Evolutionary conservation across 2,113 vertebrate genomes (phyloP), one percentile per base, ranked within the genome.

Genomic region (Andinoacara biseriatus): DNA sequence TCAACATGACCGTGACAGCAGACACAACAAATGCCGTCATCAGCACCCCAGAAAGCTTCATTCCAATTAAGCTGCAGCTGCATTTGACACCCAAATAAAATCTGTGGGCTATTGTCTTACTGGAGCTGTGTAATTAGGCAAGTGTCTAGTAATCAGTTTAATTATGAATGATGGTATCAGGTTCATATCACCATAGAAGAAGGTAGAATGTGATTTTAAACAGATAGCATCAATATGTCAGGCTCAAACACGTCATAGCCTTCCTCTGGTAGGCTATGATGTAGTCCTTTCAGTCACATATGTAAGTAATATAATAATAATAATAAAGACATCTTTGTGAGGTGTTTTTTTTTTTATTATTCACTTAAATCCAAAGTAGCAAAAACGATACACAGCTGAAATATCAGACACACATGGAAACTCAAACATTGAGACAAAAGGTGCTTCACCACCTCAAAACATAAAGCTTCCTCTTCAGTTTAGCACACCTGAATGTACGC

Each of bases 371-470:
- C 65, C 86, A 94, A 90, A 67, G 90, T 89, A 93, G 88, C 90
- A 95, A 89, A 95, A 96, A 93, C 43, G 46, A 93, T 91, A 94
- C 90, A 93, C 88, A 88, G 80, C 80, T 91, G 89, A 94, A 92
- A 94, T 86, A 89, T 85, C 80, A 87, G 78, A 93, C 60, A 89
- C 74, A 82, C 40, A 26, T 35, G 81, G 54, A 87, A 74, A 85
- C 75, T 83, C 85, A 83, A 80, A 92, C 78, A 79, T 26, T 6
- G 58, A 87, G 90, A 90, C 43, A 89, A 79, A 78, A 90, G 86
- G 87, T 86, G 86, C 86, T 92, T 90, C 91, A 90, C 69, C 87
- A 84, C 78, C 89, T 90, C 63, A 72, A 90, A 86, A 75, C 61
- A 85, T 94, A 95, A 95, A 95, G 93, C 93, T 94, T 93, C 91